A percentile compares a stretch with the other conserved stretches of the same genome.
Evolutionary conservation across 1,140 invertebrate species (phyloP).

Genomic region (Cataglyphis hispanica): DNA sequence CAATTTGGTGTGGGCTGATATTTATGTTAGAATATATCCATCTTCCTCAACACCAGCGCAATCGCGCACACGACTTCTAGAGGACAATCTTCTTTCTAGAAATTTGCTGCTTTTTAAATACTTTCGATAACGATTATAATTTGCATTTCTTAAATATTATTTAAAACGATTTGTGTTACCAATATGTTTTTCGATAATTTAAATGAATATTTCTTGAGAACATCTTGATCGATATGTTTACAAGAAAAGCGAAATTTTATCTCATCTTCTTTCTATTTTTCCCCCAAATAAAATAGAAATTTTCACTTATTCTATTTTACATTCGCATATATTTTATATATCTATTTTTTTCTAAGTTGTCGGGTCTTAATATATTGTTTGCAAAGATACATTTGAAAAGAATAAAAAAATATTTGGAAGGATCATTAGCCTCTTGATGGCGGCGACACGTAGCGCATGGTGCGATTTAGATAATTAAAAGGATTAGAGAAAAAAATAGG

Average conservation of each 20-base stretch:
- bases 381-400: background rate
- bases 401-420: conserved; percentile 1
- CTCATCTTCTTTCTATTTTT: background rate
- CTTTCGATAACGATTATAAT: background rate
- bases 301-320: background rate
- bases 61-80: conserved; percentile 28
- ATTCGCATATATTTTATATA: background rate
- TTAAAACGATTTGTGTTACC: background rate
- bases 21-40: conserved; percentile 87
- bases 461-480: conserved; percentile 61
- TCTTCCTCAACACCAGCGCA: conserved; percentile 74
- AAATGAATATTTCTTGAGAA: background rate
- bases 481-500: conserved; percentile 50
- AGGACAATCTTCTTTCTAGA: conserved; percentile 17
- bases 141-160: background rate
- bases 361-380: background rate
- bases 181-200: background rate
- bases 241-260: background rate
- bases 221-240: background rate
- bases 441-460: conserved; percentile 48
- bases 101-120: background rate
- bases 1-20: conserved; percentile 87
- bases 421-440: conserved; percentile 33
- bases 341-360: background rate
- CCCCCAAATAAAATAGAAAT: background rate